Base-by-base conservation (phyloP, 2,888 invertebrate genomes). In the Physocephala rufipes region DNA sequence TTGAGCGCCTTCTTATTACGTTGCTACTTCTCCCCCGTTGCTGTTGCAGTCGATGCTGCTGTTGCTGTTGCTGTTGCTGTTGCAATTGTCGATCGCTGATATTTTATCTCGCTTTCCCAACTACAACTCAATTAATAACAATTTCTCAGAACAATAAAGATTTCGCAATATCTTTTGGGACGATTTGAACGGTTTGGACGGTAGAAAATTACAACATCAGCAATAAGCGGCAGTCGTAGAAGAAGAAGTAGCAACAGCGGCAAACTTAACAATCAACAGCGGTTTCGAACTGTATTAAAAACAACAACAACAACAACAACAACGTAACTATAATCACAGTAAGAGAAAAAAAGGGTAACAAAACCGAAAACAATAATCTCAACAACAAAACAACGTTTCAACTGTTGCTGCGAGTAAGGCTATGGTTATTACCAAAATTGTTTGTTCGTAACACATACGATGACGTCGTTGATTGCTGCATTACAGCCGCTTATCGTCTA, bases 91-190 rank as follows among this genome's bases (percentile, higher is more conserved):
- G 75, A 75, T 71, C 72, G 65, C 73, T 72, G 76, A 78, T 77
- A 77, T 62, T 72, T 68, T 76, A 78, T 78, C 77, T 72, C 73
- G 69, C 71, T 71, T 71, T 61, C 72, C 36, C 71, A 9, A 68
- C 73, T 76, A 82, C 83, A 84, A 82, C 83, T 84, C 82, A 84
- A 84, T 84, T 84, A 84, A 84, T 84, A 84, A 83, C 82, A 83
- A 84, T 84, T 82, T 83, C 82, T 82, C 81, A 81, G 81, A 80
- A 82, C 80, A 82, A 83, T 81, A 81, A 81, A 80, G 79, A 73
- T 75, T 75, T 74, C 67, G 62, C 61, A 68, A 68, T 47, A 59
- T 62, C 68, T 58, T 36, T 36, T 30, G 61, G 62, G n/a, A n/a
- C n/a, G n/a, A n/a, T n/a, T n/a, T n/a, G n/a, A n/a, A 30, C 24